Base-by-base conservation (phyloP, 2,888 invertebrate genomes). In the Arrhopalites spinosus region DNA sequence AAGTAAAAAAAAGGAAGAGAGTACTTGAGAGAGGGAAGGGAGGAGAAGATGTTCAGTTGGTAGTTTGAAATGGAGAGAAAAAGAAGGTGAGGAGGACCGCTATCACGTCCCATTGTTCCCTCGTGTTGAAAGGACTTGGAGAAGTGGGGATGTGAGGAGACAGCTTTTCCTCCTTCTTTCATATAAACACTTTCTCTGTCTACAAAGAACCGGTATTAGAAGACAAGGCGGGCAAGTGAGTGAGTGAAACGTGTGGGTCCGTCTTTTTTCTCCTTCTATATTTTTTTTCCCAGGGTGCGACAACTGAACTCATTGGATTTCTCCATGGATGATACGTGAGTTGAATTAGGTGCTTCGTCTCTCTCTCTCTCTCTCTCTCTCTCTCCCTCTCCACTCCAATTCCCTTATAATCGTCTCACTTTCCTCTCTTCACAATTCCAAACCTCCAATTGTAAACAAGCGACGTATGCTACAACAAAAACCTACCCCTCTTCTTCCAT, bases 301-400 rank as follows among this genome's bases (percentile, higher is more conserved):
- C 45, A 67, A 67, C 29, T 1, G 23, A 45, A 47, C 70, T 70
- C 56, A 70, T 70, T 70, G 70, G 70, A 70, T 53, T 56, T 70
- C 56, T 56, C 53, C 36, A 56, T 70, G 29, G 56, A 70, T 56
- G 53, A 27, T 5, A 70, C 70, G 70, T 70, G 70, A 70, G 70
- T 53, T 27, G 70, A 70, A 70, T 70, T 70, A 53, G 53, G 53
- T 45, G 43, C 53, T 69, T 69, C 69, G 53, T 69, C 69, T 53
- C 69, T 15, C 47, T 36, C 43, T 45, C 13, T 67, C 67, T 43
- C 56, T 56, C n/a, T 56, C 30, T 17, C 64, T 64, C 8, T 64
- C 43, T 43, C 66, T 43, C 45, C 20, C 50, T 13, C 47, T 15
- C 27, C 47, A 25, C 20, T 43, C 25, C 20, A 23, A n/a, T 20